phyloP scores from a whole-genome alignment of 2,113 vertebrate genomes.

The Potamarius usumacintae region DNA sequence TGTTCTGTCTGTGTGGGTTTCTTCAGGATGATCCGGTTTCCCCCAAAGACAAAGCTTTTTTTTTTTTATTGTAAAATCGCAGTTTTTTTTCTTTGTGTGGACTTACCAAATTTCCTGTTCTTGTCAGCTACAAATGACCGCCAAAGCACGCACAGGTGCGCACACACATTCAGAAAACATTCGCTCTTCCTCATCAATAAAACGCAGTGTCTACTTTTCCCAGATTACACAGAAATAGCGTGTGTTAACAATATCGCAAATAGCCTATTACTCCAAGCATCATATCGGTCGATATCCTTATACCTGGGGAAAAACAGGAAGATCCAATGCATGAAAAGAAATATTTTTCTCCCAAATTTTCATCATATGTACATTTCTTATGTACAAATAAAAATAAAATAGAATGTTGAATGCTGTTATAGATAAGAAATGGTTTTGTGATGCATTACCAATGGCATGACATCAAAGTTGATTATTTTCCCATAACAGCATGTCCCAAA shows the following conservation, averaged over 20 bases:
- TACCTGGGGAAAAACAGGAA: neutral
- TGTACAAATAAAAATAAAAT: neutral
- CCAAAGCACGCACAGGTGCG: neutral
- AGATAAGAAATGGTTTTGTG: neutral
- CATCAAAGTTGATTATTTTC: neutral
- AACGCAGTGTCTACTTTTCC: neutral
- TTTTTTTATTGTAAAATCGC: no score
- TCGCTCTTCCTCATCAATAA: neutral
- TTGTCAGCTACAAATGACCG: no score
- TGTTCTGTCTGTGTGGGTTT: no score
- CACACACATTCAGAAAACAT: constrained; percentile 1
- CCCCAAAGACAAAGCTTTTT: no score
- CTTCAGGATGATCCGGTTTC: no score
- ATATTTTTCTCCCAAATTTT: neutral
- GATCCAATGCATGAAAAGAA: neutral
- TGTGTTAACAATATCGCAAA: neutral
- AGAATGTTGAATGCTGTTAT: neutral
- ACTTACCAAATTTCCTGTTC: no score
- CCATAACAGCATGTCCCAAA: neutral
- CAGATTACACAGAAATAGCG: neutral
- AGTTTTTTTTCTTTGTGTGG: no score
- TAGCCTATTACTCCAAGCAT: neutral
- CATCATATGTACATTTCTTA: neutral
- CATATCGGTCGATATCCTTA: neutral
- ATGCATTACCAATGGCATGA: neutral